Percentiles rank a stretch among this genome's conserved stretches.
phyloP scores from a whole-genome alignment of 2,113 vertebrate species.

The Tyrannus savana region DNA sequence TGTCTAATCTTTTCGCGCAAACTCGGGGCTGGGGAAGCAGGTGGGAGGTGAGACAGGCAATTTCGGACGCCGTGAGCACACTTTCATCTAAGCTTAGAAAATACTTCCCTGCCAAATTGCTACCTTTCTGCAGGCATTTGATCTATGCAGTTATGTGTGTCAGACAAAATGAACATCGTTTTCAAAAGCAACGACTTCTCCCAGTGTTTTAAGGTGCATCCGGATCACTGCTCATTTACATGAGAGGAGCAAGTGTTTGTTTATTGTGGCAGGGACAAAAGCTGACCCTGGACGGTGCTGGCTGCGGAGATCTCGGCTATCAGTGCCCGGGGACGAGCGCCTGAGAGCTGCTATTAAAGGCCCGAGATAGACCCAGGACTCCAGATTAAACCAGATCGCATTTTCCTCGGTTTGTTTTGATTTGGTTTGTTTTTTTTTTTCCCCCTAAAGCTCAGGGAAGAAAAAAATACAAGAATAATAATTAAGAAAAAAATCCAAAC shows the following conservation, averaged over 20 bases:
- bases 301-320: not conserved
- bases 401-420: not conserved
- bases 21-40: not conserved
- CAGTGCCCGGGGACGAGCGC: not conserved
- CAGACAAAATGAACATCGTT: constrained; percentile 56
- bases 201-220: constrained; percentile 31
- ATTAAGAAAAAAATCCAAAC: not conserved
- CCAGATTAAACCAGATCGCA: not conserved
- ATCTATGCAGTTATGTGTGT: constrained; percentile 40
- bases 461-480: not conserved
- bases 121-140: constrained; percentile 49
- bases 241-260: constrained; percentile 51
- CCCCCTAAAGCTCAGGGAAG: not conserved
- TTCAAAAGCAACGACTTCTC: constrained; percentile 47
- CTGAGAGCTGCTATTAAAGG: not conserved
- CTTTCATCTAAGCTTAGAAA: constrained; percentile 38
- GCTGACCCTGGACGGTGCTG: not conserved
- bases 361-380: not conserved
- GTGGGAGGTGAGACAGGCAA: constrained; percentile 19
- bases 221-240: constrained; percentile 42
- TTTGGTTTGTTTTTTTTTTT: too few relatives aligned
- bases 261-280: constrained; percentile 46
- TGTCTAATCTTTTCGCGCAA: not conserved
- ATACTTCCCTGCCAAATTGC: not conserved
- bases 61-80: constrained; percentile 20